A percentile compares a stretch with the other conserved stretches of the same genome.
These are phyloP conservation scores for Neoaliturus tenellus DNA, from an alignment of 2,888 invertebrate species.

Conservation along the genomic window DNA sequence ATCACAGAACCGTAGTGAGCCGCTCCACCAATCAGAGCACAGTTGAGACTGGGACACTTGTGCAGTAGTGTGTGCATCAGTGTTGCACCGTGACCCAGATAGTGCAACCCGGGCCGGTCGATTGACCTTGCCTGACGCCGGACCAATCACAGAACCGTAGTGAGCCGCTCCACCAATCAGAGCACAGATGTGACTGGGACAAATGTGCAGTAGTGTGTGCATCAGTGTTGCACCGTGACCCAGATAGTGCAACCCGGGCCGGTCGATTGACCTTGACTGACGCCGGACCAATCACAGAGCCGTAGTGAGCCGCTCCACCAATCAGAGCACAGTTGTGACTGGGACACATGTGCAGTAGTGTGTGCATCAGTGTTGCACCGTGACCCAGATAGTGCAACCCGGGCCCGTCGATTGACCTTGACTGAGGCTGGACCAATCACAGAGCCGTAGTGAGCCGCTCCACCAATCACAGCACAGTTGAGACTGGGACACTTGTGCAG, in stretches of 20 bases:
- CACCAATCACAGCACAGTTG: conserved; percentile 32
- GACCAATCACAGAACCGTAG: conserved; percentile 38
- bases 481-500: too few relatives aligned
- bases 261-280: conserved; percentile 40
- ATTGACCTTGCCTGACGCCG: conserved; percentile 26
- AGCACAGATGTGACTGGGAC: background rate
- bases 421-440: conserved; percentile 21
- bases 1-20: conserved; percentile 26
- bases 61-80: background rate
- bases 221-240: conserved; percentile 10
- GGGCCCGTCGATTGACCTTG: conserved; percentile 32
- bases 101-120: conserved; percentile 37
- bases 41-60: conserved; percentile 34
- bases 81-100: too few relatives aligned
- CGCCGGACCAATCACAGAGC: conserved; percentile 24
- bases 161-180: conserved; percentile 36
- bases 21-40: conserved; percentile 41
- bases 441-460: conserved; percentile 9
- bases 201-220: background rate
- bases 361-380: background rate
- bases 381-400: background rate
- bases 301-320: conserved; percentile 35
- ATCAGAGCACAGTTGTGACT: conserved; percentile 41
- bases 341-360: too few relatives aligned
- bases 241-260: conserved; percentile 20